Evolutionary conservation across 2,113 vertebrate species (phyloP).

Genomic region (Platysteira castanea): DNA sequence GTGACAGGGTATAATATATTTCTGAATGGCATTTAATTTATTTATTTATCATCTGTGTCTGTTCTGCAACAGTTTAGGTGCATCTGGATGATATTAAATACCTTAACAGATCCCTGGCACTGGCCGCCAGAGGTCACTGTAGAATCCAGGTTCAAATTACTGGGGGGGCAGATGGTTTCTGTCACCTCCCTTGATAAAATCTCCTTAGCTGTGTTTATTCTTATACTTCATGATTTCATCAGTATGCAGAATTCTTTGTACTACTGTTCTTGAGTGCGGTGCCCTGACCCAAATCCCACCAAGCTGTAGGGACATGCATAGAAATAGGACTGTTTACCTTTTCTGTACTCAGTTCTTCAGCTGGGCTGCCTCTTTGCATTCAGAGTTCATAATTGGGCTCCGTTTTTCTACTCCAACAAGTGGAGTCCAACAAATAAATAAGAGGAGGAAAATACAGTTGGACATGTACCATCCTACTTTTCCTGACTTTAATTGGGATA

Average conservation of each 20-base stretch:
- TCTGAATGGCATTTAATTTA: constrained; percentile 57
- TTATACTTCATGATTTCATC: not conserved
- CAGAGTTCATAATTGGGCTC: not conserved
- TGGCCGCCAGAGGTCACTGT: constrained; percentile 79
- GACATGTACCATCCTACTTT: not conserved
- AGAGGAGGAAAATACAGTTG: not conserved
- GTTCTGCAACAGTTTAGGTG: not conserved
- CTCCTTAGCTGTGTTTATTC: not conserved
- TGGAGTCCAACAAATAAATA: not conserved
- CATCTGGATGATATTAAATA: constrained; percentile 55
- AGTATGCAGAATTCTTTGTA: not conserved
- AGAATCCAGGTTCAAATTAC: constrained; percentile 73
- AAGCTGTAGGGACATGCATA: not conserved
- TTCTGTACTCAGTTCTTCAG: constrained; percentile 1
- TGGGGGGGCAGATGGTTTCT: constrained; percentile 18
- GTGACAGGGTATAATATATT: constrained; percentile 55
- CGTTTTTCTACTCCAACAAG: constrained; percentile 6
- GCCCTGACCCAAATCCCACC: not conserved
- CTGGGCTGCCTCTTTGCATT: not conserved
- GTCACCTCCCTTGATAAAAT: constrained; percentile 55
- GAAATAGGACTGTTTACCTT: not conserved
- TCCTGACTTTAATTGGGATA: not conserved
- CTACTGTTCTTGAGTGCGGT: not conserved
- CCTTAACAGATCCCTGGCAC: constrained; percentile 28
- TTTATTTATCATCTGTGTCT: constrained; percentile 60